A percentile compares a stretch with the other conserved stretches of the same genome.
phyloP scores from a whole-genome alignment of 2,113 vertebrate species.

The Pterocles gutturalis region DNA sequence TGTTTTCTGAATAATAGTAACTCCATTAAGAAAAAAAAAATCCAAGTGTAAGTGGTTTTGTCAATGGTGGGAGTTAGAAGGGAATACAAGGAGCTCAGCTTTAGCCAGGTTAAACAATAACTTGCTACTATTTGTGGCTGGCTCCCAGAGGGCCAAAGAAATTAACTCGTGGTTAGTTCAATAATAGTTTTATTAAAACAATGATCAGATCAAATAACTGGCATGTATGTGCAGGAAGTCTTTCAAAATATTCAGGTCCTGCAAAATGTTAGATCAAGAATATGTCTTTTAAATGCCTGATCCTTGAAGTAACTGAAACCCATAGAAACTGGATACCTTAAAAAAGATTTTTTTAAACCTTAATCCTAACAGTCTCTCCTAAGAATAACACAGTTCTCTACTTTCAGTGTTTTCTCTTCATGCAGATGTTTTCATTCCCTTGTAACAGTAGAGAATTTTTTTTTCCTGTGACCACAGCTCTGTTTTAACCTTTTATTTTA shows the following conservation, averaged over 20 bases:
- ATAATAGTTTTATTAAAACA: slow-evolving; percentile 70
- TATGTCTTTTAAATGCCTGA: slow-evolving; percentile 31
- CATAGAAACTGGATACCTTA: background rate
- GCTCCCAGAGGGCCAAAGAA: slow-evolving; percentile 58
- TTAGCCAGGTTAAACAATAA: slow-evolving; percentile 70
- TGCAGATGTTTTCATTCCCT: slow-evolving; percentile 46
- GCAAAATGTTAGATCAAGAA: slow-evolving; percentile 55
- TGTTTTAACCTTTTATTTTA: slow-evolving; percentile 9
- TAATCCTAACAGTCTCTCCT: slow-evolving; percentile 56
- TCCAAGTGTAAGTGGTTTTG: slow-evolving; percentile 6
- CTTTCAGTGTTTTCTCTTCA: slow-evolving; percentile 41
- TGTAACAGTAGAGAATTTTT: background rate
- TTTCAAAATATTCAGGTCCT: slow-evolving; percentile 57
- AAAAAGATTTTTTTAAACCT: slow-evolving; percentile 41
- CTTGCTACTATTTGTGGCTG: slow-evolving; percentile 67
- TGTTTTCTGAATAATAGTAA: background rate
- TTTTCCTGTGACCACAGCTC: slow-evolving; percentile 17
- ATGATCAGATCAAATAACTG: slow-evolving; percentile 68
- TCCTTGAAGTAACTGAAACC: slow-evolving; percentile 42
- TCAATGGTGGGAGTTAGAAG: slow-evolving; percentile 40
- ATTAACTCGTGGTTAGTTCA: slow-evolving; percentile 69
- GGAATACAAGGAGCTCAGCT: slow-evolving; percentile 42
- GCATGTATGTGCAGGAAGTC: slow-evolving; percentile 49
- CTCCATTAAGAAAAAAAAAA: slow-evolving; percentile 11
- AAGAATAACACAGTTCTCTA: slow-evolving; percentile 64